Evolutionary conservation across 2,888 invertebrate species (phyloP), one percentile per base, ranked within the genome.

Genomic region (Hydriomena furcata): DNA sequence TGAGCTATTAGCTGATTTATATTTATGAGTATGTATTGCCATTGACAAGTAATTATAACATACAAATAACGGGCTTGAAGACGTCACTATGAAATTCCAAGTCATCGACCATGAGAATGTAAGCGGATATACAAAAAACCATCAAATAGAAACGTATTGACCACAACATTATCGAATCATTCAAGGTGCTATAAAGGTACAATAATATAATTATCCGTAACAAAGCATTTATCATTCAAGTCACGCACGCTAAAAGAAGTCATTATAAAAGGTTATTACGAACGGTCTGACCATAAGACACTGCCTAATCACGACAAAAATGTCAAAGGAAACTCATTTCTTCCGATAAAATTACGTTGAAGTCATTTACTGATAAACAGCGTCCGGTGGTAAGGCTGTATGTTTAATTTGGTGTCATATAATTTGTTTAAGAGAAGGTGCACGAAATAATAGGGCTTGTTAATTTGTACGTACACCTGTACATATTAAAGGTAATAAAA

Each of bases 361-460:
- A n/a, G n/a, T n/a, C 4, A 17, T 17, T 17, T 17, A 17, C 17
- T 17, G n/a, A 3, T 17, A 17, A 5, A 23, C 23, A 23, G 23
- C 7, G 23, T 23, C 23, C 7, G 1, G 23, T 23, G 7, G 23
- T 28, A 28, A 8, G 27, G 10, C 5, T 28, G 27, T 28, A 32
- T 27, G 11, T 21, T 21, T 10, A 25, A 24, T 44, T 40, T 37
- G 24, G 46, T 13, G 60, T 68, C 31, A 31, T n/a, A 7, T 31
- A 13, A 62, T 60, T 47, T 38, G 63, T 64, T 60, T 58, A 60
- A 45, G 61, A 67, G 73, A 73, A 73, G 72, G 72, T 66, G 57
- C 55, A 54, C 52, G 56, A 68, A 66, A 72, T 70, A 71, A 71
- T 65, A 23, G 43, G 48, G 63, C 57, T 66, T 65, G 61, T 65